Base-by-base conservation (phyloP, 2,888 invertebrate genomes). In the Euphydryas editha region DNA sequence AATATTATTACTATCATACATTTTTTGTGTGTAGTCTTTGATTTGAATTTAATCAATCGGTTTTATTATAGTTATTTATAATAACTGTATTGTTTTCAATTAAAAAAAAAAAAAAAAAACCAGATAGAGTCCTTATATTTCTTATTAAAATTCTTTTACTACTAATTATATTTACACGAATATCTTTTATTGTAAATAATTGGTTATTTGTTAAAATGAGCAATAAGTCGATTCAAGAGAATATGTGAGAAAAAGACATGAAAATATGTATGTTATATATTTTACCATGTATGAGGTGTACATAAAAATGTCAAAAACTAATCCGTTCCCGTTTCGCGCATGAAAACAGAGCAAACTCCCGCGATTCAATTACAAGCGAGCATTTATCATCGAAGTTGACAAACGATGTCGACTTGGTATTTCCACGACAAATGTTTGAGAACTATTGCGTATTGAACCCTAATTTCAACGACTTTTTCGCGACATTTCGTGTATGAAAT, bases 391-490 rank as follows among this genome's bases (percentile, higher is more conserved):
- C 75, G 76, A 70, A 75, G 73, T 73, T 76, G 76, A 78, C 79
- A 76, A 80, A 79, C 77, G 79, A 76, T 71, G 78, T 73, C 75
- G 76, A 78, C 77, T 79, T 79, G 78, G 75, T 77, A 75, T 78
- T 75, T 73, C 75, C 73, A 76, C 77, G 77, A 77, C 76, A 74
- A 79, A 78, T 78, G 77, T 75, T 77, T 73, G 76, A 77, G 75
- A 76, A 76, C 76, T 74, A 73, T 73, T 74, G 75, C 74, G 73
- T 71, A 69, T 59, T 72, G 70, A 54, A 73, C 67, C 69, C 70
- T 71, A 72, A 72, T 73, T 71, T 74, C 68, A 64, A 65, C 67
- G 65, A 71, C 72, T 74, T 76, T 74, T 76, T 75, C 67, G 44
- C 46, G 21, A 67, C 42, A 65, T 59, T 51, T 39, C 15, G 59